These are phyloP conservation scores for Stenichneumon culpator DNA, from an alignment of 2,888 invertebrate genomes.

Conservation along the genomic window DNA sequence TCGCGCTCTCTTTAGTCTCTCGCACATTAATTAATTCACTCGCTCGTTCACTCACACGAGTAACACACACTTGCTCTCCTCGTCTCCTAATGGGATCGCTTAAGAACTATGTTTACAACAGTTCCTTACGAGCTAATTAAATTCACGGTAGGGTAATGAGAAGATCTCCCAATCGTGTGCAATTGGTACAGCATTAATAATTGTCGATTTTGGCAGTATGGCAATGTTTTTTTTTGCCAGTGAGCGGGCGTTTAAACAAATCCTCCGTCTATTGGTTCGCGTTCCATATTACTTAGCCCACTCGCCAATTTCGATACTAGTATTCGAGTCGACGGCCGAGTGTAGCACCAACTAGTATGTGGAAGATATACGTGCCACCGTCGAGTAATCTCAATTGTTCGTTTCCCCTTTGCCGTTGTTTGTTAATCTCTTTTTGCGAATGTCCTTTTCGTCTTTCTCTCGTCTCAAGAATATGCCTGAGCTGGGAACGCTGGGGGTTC, in stretches of 20 bases:
- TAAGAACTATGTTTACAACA: slow-evolving; percentile 80
- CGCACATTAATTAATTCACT: slow-evolving; percentile 56
- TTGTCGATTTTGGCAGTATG: slow-evolving; percentile 85
- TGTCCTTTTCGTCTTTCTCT: slow-evolving; percentile 35
- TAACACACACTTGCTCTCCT: slow-evolving; percentile 33
- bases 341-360: slow-evolving; percentile 25
- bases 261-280: slow-evolving; percentile 64
- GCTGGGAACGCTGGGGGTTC: slow-evolving; percentile 38
- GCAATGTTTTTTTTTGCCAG: slow-evolving; percentile 79
- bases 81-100: slow-evolving; percentile 76
- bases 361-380: slow-evolving; percentile 45
- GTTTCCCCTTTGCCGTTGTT: not conserved
- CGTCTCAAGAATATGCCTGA: slow-evolving; percentile 53
- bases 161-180: slow-evolving; percentile 82
- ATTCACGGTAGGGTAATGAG: slow-evolving; percentile 81
- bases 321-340: slow-evolving; percentile 21
- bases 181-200: slow-evolving; percentile 81
- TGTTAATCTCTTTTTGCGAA: slow-evolving; percentile 23
- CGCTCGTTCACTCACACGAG: slow-evolving; percentile 38
- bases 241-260: slow-evolving; percentile 79
- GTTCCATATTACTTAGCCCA: slow-evolving; percentile 64
- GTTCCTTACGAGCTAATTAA: slow-evolving; percentile 82
- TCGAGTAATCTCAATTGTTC: slow-evolving; percentile 30
- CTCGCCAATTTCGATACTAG: slow-evolving; percentile 63
- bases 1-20: slow-evolving; percentile 68